Base-by-base conservation (phyloP, 2,888 invertebrate species). In the Byasa hedistus region DNA sequence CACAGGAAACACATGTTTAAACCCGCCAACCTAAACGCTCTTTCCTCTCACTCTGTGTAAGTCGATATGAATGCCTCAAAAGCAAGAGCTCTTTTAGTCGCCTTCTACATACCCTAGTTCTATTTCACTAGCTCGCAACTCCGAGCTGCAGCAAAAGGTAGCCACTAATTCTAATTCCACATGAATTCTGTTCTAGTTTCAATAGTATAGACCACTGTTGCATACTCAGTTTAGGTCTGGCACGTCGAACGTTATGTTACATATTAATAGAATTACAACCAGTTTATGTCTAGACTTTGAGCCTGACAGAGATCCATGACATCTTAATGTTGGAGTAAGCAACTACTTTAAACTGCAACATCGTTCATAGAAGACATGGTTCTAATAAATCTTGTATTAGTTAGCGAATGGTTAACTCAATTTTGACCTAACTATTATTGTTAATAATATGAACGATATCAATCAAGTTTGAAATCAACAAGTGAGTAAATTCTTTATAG, bases 231-330 rank as follows among this genome's bases (percentile, higher is more conserved):
- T 64, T 48, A 64, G 24, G 48, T 57, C 57, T 36, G 36, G 48
- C 57, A 64, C 32, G 57, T 64, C 63, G 32, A 64, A 64, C 32
- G 32, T 32, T 19, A 32, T 64, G 57, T 57, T 61, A 64, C 51
- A 52, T 36, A 21, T 36, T 57, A 57, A 52, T 64, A 48, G 57
- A 52, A 57, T 64, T 64, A 52, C 51, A 51, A 19, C 22, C 27
- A 21, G 32, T 57, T 57, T 36, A 48, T 32, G 5, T n/a, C 19
- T 19, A n/a, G 5, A 57, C 57, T 23, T 51, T 54, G 15, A 2
- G 8, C 24, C 24, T 59, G 44, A 59, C 23, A 48, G 48, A 54
- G 52, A 54, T 54, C 15, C 15, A 39, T 39, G 12, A 2, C 17
- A 12, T 15, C 39, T 39, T 39, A 21, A 51, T 51, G 21, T n/a